Percentiles rank a stretch among this genome's conserved stretches.
These are phyloP conservation scores for Copidosoma floridanum DNA, from an alignment of 1,140 invertebrate genomes.

Conservation along the genomic window DNA sequence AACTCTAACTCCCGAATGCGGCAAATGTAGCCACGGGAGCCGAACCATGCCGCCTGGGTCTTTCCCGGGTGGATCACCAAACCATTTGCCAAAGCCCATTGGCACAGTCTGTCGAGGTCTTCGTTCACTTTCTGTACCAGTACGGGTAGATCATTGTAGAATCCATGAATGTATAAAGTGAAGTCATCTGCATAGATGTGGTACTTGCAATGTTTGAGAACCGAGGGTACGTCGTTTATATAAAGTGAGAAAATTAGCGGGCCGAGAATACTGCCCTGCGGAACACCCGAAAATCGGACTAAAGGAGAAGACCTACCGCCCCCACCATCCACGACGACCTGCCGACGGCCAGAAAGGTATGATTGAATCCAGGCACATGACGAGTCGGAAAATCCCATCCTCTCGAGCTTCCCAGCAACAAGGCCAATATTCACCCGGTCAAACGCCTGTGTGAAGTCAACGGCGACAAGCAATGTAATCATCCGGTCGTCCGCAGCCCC, in stretches of 20 bases:
- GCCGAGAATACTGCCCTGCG: neutral
- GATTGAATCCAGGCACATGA: neutral
- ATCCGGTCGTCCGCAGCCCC: neutral
- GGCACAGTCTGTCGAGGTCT: neutral
- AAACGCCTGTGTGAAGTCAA: conserved; percentile 4
- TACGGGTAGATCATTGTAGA: neutral
- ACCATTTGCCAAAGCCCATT: neutral
- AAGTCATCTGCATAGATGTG: neutral
- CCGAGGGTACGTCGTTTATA: neutral
- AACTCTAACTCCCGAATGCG: too few relatives aligned
- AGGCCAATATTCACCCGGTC: neutral
- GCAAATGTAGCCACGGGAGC: too few relatives aligned
- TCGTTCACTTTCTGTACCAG: neutral
- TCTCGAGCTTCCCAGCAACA: neutral
- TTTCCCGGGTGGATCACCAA: neutral
- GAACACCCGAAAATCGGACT: neutral
- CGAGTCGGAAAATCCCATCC: neutral
- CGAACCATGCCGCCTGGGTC: neutral
- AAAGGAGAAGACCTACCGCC: neutral
- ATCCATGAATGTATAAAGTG: neutral
- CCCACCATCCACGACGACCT: neutral
- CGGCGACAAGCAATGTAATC: neutral
- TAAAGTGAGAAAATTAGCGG: neutral
- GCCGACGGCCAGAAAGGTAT: neutral
- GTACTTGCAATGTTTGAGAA: neutral